phyloP scores from a whole-genome alignment of 1,140 invertebrate species.

The Listronotus oregonensis region DNA sequence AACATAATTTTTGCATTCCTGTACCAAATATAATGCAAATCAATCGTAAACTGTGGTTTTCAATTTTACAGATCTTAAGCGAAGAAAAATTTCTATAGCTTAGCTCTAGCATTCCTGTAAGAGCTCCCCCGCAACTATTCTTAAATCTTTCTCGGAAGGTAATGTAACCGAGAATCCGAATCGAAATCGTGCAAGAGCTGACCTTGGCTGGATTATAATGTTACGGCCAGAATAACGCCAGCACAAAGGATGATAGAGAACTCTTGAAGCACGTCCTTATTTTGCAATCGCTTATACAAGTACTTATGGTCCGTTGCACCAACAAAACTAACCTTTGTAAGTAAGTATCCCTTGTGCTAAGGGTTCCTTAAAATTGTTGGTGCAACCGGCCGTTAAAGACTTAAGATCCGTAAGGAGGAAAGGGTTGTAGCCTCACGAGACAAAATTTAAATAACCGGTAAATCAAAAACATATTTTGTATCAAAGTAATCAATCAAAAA shows the following conservation, averaged over 20 bases:
- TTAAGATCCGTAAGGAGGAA: no score
- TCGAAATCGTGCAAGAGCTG: constrained; percentile 28
- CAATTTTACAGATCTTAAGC: constrained; percentile 11
- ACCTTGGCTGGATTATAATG: constrained; percentile 31
- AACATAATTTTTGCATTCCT: constrained; percentile 11
- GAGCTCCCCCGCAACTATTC: constrained; percentile 25
- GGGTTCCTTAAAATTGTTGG: no score
- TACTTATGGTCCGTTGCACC: no score
- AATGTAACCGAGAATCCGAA: constrained; percentile 29
- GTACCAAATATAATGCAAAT: not conserved
- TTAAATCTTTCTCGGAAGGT: constrained; percentile 29
- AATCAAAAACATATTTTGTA: no score
- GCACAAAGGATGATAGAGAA: not conserved
- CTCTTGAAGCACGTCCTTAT: no score
- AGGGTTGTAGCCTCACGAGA: no score
- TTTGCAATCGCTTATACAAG: no score
- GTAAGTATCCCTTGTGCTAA: no score
- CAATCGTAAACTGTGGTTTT: not conserved
- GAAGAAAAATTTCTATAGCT: constrained; percentile 7
- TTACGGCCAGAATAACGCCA: constrained; percentile 17
- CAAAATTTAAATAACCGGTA: no score
- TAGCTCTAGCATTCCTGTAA: constrained; percentile 3
- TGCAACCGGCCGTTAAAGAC: no score
- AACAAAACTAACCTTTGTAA: no score
- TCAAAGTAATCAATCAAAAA: no score